These are phyloP conservation scores for Pseudochirops cupreus DNA, from an alignment of 2,797 vertebrate genomes.

Conservation along the genomic window DNA sequence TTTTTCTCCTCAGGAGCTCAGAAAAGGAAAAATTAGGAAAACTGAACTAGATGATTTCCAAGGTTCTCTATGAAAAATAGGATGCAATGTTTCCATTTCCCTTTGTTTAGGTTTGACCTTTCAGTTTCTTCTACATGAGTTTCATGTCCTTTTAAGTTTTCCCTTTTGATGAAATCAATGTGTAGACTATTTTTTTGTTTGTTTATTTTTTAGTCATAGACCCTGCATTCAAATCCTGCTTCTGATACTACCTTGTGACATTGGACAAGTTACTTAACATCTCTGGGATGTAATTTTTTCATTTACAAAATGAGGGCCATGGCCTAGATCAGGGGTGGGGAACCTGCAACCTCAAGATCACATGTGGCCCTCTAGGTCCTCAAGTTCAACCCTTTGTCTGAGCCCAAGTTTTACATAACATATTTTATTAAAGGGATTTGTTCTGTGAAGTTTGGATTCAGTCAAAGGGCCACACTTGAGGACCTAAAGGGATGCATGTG, in stretches of 20 bases:
- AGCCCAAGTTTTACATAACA: too few species aligned
- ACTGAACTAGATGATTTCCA: background rate
- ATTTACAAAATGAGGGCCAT: background rate
- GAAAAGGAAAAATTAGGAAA: background rate
- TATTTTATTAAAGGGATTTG: too few species aligned
- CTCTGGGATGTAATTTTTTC: background rate
- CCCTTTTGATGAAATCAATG: background rate
- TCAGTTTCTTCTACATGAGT: background rate
- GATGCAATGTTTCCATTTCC: background rate
- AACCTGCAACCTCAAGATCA: too few species aligned
- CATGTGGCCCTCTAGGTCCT: too few species aligned
- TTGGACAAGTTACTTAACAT: background rate
- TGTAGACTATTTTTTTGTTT: too few species aligned
- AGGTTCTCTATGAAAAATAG: background rate
- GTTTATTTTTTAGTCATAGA: background rate
- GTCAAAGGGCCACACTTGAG: too few species aligned
- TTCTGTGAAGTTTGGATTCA: too few species aligned
- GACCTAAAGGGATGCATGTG: too few species aligned
- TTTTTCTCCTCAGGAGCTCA: background rate
- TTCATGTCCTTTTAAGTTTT: background rate
- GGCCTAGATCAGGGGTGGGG: background rate
- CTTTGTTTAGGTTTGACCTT: background rate
- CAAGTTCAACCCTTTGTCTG: too few species aligned
- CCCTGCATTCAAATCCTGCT: background rate
- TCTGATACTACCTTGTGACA: background rate